Percentiles rank a stretch among this genome's conserved stretches.
Evolutionary conservation across 2,113 vertebrate species (phyloP).

Genomic region (Xyrauchen texanus): DNA sequence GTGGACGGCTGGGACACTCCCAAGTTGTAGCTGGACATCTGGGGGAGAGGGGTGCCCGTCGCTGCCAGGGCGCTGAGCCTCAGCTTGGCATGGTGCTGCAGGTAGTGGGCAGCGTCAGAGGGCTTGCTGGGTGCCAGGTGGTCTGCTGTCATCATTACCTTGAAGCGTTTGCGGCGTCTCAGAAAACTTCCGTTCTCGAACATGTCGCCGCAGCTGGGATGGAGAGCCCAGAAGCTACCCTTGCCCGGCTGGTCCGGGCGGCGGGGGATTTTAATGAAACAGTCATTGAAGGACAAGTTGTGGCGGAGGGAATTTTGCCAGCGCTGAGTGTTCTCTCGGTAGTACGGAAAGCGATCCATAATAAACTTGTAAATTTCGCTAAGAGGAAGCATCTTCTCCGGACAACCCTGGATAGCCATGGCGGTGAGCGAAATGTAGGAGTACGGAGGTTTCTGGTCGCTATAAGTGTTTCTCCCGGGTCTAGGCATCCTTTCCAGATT

Average conservation of each 20-base stretch:
- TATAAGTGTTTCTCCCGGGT: slow-evolving; percentile 98
- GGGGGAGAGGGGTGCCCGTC: slow-evolving; percentile 88
- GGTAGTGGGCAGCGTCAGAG: slow-evolving; percentile 90
- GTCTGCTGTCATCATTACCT: slow-evolving; percentile 85
- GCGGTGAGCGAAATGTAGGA: slow-evolving; percentile 98
- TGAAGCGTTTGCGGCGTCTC: slow-evolving; percentile 95
- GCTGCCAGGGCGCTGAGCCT: slow-evolving; percentile 93
- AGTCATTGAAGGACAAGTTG: slow-evolving; percentile 98
- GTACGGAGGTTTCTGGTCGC: slow-evolving; percentile 97
- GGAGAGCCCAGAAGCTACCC: slow-evolving; percentile 97
- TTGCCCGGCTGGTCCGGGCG: slow-evolving; percentile 97
- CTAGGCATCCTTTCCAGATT: slow-evolving; percentile 86
- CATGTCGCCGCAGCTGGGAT: slow-evolving; percentile 98
- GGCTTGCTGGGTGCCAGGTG: slow-evolving; percentile 89
- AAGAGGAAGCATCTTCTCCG: slow-evolving; percentile 97
- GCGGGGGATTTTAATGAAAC: slow-evolving; percentile 96
- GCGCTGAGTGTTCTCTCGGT: slow-evolving; percentile 95
- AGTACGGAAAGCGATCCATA: slow-evolving; percentile 98
- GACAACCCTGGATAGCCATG: slow-evolving; percentile 98
- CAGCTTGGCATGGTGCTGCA: slow-evolving; percentile 96
- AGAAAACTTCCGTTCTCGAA: slow-evolving; percentile 98
- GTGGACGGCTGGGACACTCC: slow-evolving; percentile 91
- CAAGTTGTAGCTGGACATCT: slow-evolving; percentile 89
- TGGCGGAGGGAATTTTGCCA: slow-evolving; percentile 98
- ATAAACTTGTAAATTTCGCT: slow-evolving; percentile 99